These are phyloP conservation scores for Euclidia mi DNA, from an alignment of 2,888 invertebrate species.

Conservation along the genomic window DNA sequence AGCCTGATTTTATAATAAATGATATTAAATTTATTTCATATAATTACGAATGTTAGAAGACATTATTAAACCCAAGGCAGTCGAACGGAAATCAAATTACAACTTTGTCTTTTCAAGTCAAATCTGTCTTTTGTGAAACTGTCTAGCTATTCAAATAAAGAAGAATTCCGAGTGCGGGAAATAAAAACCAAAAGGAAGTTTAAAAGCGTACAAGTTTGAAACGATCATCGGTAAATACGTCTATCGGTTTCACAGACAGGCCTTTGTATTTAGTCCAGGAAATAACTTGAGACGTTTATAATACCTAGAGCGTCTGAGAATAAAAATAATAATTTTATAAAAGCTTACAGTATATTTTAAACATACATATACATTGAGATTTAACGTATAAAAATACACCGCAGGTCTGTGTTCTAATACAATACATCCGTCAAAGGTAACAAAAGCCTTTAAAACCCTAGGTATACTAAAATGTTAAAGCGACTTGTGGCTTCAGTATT, in stretches of 20 bases:
- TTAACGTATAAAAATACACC: too few relatives aligned
- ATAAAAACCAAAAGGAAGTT: not conserved
- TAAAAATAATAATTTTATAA: too few relatives aligned
- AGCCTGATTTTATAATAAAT: too few relatives aligned
- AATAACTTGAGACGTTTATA: not conserved
- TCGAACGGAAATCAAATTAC: conserved; percentile 23
- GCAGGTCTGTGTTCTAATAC: too few relatives aligned
- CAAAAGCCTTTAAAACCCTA: too few relatives aligned
- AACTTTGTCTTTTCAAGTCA: conserved; percentile 6
- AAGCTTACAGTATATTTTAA: too few relatives aligned
- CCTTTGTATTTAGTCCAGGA: not conserved
- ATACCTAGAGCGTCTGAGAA: too few relatives aligned
- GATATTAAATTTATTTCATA: too few relatives aligned
- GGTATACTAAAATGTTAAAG: too few relatives aligned
- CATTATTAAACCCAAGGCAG: conserved; percentile 4
- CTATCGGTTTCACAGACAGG: not conserved
- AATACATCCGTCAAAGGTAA: too few relatives aligned
- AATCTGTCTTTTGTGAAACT: conserved; percentile 7
- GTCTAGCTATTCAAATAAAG: conserved; percentile 3
- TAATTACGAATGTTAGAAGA: conserved; percentile 9
- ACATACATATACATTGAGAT: too few relatives aligned
- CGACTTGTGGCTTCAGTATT: too few relatives aligned
- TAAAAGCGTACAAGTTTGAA: not conserved
- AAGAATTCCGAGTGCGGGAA: not conserved
- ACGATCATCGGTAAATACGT: not conserved